Base-by-base conservation (phyloP, 2,888 invertebrate species). In the Drepanosiphum platanoidis region DNA sequence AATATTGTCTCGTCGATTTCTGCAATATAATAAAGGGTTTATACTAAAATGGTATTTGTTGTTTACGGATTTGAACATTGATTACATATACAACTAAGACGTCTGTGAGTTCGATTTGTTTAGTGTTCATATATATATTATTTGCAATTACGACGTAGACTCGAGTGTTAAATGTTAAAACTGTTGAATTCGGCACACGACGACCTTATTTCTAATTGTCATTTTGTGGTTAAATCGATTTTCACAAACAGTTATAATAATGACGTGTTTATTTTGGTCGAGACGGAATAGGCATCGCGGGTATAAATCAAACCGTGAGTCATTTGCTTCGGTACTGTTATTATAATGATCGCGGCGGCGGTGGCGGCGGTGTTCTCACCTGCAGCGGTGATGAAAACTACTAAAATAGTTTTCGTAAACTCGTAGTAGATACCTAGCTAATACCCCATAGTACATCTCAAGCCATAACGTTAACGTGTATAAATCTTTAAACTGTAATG, bases 191-290 rank as follows among this genome's bases (percentile, higher is more conserved):
- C 1, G n/a, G 8, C 46, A 18, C 15, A 32, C 42, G 32, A 61
- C 77, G 15, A 32, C n/a, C 13, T 32, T 13, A n/a, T 66, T 78
- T 4, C 2, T n/a, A 66, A 22, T 46, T 11, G 8, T 77, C 42
- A 46, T 15, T 52, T 79, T 34, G 34, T 9, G 39, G 32, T 34
- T 42, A 79, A 58, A 46, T 15, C 34, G n/a, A 68, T 46, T 79
- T 79, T 27, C 18, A 34, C 15, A 18, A 34, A 52, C 80, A 70
- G 68, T 52, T 70, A 80, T 52, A 22, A 68, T 68, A 46, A 80
- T 7, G 27, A 52, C 46, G 52, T 46, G 80, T 70, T 68, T 79
- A 80, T 80, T n/a, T 70, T 80, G 27, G 27, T 46, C 52, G 52
- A 52, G 34, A 80, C 52, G n/a, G 15, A 30, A 66, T 79, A n/a